A percentile compares a stretch with the other conserved stretches of the same genome.
Evolutionary conservation across 2,797 vertebrate genomes (phyloP).

Genomic region (Cryptoblepharus egeriae): DNA sequence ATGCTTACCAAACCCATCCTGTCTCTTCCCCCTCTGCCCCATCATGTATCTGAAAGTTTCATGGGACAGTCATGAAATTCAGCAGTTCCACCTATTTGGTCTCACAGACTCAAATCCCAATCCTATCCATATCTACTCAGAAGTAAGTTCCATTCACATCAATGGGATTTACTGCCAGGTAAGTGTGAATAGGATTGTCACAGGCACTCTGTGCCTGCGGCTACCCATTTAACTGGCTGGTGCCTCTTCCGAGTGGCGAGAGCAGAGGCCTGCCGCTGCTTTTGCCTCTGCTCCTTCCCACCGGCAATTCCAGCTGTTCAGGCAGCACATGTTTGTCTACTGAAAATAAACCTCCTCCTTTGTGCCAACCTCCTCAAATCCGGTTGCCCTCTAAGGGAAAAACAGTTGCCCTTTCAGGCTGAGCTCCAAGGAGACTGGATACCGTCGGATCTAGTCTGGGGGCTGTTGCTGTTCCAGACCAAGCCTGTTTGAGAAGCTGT

Average conservation of each 20-base stretch:
- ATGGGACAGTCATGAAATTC: neutral
- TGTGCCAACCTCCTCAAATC: neutral
- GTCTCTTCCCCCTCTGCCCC: too few relatives aligned
- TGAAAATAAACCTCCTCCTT: neutral
- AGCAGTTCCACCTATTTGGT: neutral
- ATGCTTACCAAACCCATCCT: neutral
- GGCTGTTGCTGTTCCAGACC: conserved; percentile 53
- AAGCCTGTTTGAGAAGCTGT: conserved; percentile 68
- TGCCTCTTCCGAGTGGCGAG: neutral
- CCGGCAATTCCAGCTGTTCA: conserved; percentile 15
- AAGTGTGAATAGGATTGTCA: neutral
- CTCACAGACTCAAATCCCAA: too few relatives aligned
- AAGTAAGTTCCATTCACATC: too few relatives aligned
- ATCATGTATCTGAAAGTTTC: neutral
- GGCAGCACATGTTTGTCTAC: neutral
- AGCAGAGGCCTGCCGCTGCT: neutral
- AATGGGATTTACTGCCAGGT: too few relatives aligned
- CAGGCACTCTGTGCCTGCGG: neutral
- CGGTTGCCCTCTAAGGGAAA: conserved; percentile 1
- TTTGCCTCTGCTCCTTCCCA: neutral
- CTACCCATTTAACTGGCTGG: neutral
- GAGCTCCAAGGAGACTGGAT: neutral
- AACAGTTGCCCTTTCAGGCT: neutral
- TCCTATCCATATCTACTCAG: too few relatives aligned
- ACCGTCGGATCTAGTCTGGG: neutral